A percentile compares a stretch with the other conserved stretches of the same genome.
Conservation (phyloP, 1,140 invertebrate species). For the Tetragonula clypearis region DNA sequence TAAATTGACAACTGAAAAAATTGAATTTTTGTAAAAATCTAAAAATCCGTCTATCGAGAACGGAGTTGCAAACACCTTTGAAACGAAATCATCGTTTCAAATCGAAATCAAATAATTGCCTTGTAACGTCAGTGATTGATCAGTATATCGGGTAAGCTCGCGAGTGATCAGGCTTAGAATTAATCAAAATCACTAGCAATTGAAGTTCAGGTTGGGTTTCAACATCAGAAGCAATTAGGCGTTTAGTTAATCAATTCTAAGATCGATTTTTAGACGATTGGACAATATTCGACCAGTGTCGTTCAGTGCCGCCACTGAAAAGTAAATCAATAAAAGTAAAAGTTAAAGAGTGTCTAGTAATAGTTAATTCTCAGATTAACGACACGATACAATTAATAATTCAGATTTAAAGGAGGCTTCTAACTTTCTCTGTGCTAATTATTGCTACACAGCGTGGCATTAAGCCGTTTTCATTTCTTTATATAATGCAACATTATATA, state of each 20-base stretch:
- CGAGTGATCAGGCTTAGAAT: neutral
- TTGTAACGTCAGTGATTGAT: neutral
- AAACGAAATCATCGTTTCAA: neutral
- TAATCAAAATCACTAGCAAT: neutral
- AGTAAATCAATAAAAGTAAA: neutral
- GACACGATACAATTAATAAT: no score
- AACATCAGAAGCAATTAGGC: neutral
- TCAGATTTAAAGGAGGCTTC: no score
- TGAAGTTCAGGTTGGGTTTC: neutral
- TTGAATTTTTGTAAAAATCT: no score
- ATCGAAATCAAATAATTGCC: neutral
- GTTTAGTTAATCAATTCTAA: neutral
- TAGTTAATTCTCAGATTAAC: no score
- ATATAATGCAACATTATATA: no score
- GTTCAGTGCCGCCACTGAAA: neutral
- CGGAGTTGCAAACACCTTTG: neutral
- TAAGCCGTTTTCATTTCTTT: no score
- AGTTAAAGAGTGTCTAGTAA: no score
- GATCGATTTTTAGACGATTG: neutral
- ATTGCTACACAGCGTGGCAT: no score
- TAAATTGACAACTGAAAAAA: no score
- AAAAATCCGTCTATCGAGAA: neutral
- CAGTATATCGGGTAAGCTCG: neutral
- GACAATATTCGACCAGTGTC: neutral
- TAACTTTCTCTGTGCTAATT: no score